phyloP scores from a whole-genome alignment of 2,113 vertebrate species.

The Abramis brama region DNA sequence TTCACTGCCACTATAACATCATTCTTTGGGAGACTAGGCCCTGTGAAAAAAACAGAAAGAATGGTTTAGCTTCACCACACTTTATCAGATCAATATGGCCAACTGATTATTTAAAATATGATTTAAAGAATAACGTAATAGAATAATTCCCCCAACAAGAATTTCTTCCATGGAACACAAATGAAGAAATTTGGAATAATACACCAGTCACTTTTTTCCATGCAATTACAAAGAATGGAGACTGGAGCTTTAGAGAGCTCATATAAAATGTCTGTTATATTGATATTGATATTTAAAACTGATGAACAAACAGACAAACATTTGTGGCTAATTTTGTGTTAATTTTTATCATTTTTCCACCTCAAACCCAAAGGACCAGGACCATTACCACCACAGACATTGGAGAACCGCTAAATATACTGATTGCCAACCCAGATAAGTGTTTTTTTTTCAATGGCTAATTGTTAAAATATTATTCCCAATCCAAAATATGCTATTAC shows the following conservation, averaged over 20 bases:
- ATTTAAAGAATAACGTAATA: background rate
- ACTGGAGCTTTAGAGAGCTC: background rate
- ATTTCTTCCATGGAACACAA: background rate
- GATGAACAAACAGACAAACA: background rate
- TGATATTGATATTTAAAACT: background rate
- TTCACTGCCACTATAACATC: slow-evolving; percentile 97
- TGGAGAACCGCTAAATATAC: background rate
- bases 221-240: too few species aligned
- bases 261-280: background rate
- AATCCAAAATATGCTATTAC: background rate
- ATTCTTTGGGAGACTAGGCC: slow-evolving; percentile 92
- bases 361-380: background rate
- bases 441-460: background rate
- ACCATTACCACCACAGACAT: background rate
- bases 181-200: background rate
- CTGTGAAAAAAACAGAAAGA: slow-evolving; percentile 64
- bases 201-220: too few species aligned
- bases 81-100: background rate
- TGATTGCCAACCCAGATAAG: background rate
- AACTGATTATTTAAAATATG: background rate
- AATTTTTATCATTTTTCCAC: background rate
- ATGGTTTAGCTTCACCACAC: background rate
- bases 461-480: background rate
- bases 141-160: background rate
- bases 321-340: background rate